Evolutionary conservation across 2,888 invertebrate genomes (phyloP).

Genomic region (Patella pellucida): DNA sequence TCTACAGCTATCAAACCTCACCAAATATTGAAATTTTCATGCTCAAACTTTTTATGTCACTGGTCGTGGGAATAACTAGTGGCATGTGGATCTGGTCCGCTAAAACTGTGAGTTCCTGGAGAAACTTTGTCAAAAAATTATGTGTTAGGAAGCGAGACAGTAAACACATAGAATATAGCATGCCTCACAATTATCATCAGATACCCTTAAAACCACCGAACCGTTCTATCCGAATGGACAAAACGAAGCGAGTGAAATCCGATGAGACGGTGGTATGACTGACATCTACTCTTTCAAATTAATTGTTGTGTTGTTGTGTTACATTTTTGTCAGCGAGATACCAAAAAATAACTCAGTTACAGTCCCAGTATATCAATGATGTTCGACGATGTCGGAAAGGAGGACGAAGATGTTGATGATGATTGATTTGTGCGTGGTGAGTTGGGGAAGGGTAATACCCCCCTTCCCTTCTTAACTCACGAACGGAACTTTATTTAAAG

Average conservation of each 20-base stretch:
- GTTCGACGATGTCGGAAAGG: no score
- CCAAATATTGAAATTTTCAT: slow-evolving; percentile 88
- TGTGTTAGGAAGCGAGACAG: slow-evolving; percentile 43
- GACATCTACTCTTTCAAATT: not conserved
- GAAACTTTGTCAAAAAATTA: slow-evolving; percentile 56
- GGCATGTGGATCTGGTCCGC: slow-evolving; percentile 70
- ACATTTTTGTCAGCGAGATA: not conserved
- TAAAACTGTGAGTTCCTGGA: slow-evolving; percentile 67
- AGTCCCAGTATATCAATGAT: not conserved
- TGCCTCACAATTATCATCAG: slow-evolving; percentile 61
- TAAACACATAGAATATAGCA: slow-evolving; percentile 51
- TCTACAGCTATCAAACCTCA: slow-evolving; percentile 35
- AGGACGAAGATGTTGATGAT: no score
- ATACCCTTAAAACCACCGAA: slow-evolving; percentile 54
- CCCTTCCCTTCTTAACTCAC: no score
- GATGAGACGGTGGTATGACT: slow-evolving; percentile 60
- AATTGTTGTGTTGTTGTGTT: slow-evolving; percentile 5
- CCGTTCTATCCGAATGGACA: slow-evolving; percentile 56
- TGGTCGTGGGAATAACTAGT: slow-evolving; percentile 81
- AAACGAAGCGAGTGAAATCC: slow-evolving; percentile 54
- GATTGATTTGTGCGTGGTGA: no score
- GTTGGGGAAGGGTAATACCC: no score
- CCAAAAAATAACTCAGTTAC: not conserved
- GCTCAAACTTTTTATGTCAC: slow-evolving; percentile 84
- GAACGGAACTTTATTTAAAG: no score